These are phyloP conservation scores for Stratiomys singularior DNA, from an alignment of 2,888 invertebrate genomes.

Conservation along the genomic window DNA sequence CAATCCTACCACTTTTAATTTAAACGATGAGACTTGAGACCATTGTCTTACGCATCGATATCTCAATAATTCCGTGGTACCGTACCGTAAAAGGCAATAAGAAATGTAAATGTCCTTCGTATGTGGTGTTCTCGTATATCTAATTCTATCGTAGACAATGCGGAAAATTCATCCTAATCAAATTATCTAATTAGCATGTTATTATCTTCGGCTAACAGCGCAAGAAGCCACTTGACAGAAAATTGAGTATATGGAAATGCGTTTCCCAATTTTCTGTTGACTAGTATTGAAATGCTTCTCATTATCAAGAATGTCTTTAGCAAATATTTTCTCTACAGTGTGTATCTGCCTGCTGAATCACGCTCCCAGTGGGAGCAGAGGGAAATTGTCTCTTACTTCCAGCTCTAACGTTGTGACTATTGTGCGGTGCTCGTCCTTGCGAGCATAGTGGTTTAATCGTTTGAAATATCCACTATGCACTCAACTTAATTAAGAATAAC, in stretches of 20 bases:
- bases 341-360: background rate
- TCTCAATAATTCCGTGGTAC: too few species aligned
- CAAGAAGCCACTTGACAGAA: background rate
- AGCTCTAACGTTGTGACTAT: too few species aligned
- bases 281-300: constrained; percentile 35
- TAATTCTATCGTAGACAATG: too few species aligned
- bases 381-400: too few species aligned
- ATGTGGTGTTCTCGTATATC: too few species aligned
- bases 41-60: too few species aligned
- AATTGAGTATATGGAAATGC: constrained; percentile 11
- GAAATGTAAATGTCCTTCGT: too few species aligned
- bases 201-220: background rate
- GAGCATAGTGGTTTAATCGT: background rate
- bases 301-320: constrained; percentile 22
- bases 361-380: too few species aligned
- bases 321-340: background rate
- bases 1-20: too few species aligned
- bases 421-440: background rate
- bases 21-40: too few species aligned
- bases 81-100: too few species aligned
- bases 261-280: constrained; percentile 29
- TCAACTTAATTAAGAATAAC: constrained; percentile 38
- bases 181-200: constrained; percentile 22
- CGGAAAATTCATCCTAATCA: background rate
- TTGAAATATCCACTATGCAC: constrained; percentile 1